These are phyloP conservation scores for Lamellibrachia luymesi DNA, from an alignment of 1,140 invertebrate species.

Conservation along the genomic window DNA sequence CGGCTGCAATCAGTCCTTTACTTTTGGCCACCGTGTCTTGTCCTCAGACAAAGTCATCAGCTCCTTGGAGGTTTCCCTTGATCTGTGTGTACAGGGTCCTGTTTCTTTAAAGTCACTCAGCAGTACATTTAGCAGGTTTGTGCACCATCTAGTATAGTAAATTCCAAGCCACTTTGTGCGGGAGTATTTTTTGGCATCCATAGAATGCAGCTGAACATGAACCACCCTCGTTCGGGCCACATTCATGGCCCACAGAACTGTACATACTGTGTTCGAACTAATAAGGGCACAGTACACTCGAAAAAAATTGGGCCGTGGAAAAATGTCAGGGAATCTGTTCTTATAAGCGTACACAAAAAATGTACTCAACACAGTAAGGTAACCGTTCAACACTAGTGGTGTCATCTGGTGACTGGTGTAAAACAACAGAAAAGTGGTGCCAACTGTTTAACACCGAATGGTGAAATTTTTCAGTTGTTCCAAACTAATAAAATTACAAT, in stretches of 20 bases:
- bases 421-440: background rate
- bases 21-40: background rate
- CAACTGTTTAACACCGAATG: background rate
- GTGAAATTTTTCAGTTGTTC: too few species aligned
- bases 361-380: too few species aligned
- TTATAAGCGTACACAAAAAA: too few species aligned
- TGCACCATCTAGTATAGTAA: background rate
- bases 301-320: too few species aligned
- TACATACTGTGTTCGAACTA: too few species aligned
- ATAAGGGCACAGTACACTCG: too few species aligned
- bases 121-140: background rate
- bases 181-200: background rate
- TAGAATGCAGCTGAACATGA: background rate
- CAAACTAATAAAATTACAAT: too few species aligned
- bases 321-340: too few species aligned
- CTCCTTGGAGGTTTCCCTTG: background rate
- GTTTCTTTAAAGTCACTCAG: background rate
- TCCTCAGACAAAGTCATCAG: background rate
- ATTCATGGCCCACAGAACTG: background rate
- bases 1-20: background rate
- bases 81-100: background rate
- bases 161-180: background rate
- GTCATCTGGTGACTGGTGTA: too few species aligned
- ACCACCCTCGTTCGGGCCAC: background rate
- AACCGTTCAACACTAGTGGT: too few species aligned